A percentile compares a stretch with the other conserved stretches of the same genome.
Evolutionary conservation across 2,113 vertebrate species (phyloP).

Genomic region (Himantopus leucocephalus): DNA sequence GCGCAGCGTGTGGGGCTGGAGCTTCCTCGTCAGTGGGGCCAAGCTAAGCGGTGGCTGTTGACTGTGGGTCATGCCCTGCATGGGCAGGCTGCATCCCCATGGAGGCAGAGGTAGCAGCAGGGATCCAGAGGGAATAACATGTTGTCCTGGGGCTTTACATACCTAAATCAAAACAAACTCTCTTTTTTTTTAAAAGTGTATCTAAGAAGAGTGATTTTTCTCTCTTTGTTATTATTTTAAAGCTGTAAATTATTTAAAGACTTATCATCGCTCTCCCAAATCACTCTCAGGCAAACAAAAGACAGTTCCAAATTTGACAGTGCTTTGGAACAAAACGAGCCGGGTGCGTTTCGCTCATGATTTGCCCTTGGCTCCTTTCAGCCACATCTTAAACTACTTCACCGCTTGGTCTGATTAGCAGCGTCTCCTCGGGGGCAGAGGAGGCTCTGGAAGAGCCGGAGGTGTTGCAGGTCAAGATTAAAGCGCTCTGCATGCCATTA

Average conservation of each 20-base stretch:
- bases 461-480: background rate
- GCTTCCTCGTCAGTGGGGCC: background rate
- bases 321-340: background rate
- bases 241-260: background rate
- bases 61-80: background rate
- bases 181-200: background rate
- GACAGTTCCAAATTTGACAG: background rate
- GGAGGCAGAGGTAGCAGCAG: background rate
- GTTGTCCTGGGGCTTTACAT: background rate
- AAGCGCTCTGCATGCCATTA: background rate
- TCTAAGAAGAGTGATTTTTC: background rate
- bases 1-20: background rate
- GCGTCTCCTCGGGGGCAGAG: background rate
- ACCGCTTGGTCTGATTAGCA: background rate
- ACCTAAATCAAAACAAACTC: background rate
- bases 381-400: background rate
- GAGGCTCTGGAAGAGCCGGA: background rate
- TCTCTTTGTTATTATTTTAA: background rate
- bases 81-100: background rate
- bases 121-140: background rate
- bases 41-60: background rate
- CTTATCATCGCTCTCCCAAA: background rate
- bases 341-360: rapidly evolving
- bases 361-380: background rate
- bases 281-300: background rate